phyloP scores from a whole-genome alignment of 2,113 vertebrate species.

The Cephalopholis sonnerati region DNA sequence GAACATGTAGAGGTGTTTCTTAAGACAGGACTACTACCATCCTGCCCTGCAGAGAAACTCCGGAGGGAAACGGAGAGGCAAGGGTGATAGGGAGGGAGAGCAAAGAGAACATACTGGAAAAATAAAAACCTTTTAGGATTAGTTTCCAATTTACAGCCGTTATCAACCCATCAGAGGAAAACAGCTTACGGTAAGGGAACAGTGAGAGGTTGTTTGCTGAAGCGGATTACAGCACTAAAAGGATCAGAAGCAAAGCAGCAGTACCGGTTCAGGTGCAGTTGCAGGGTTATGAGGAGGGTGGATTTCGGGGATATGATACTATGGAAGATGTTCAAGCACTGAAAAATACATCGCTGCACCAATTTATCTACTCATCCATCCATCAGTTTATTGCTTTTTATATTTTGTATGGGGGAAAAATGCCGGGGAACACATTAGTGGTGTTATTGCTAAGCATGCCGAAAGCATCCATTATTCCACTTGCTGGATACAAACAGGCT shows the following conservation, averaged over 20 bases:
- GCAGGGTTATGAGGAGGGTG: slow-evolving; percentile 40
- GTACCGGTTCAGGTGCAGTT: slow-evolving; percentile 53
- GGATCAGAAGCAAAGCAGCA: slow-evolving; percentile 69
- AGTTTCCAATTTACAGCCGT: slow-evolving; percentile 74
- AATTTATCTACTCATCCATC: slow-evolving; percentile 29
- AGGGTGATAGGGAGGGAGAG: slow-evolving; percentile 16
- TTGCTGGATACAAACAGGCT: slow-evolving; percentile 13
- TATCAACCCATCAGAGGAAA: slow-evolving; percentile 71
- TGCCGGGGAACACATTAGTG: slow-evolving; percentile 16
- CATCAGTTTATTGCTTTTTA: slow-evolving; percentile 6
- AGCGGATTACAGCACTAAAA: slow-evolving; percentile 74
- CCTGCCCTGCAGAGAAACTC: neutral
- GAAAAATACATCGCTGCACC: slow-evolving; percentile 17
- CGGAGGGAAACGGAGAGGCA: neutral
- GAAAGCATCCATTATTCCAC: slow-evolving; percentile 51
- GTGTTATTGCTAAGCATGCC: neutral
- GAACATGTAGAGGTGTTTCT: neutral
- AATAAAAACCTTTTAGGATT: slow-evolving; percentile 72
- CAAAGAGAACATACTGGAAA: slow-evolving; percentile 33
- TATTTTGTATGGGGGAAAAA: neutral
- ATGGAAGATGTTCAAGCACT: slow-evolving; percentile 13
- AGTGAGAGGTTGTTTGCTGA: slow-evolving; percentile 73
- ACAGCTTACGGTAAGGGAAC: slow-evolving; percentile 63
- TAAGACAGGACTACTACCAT: neutral
- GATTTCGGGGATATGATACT: slow-evolving; percentile 28